These are phyloP conservation scores for Notodonta ziczac DNA, from an alignment of 2,888 invertebrate species.

Conservation along the genomic window DNA sequence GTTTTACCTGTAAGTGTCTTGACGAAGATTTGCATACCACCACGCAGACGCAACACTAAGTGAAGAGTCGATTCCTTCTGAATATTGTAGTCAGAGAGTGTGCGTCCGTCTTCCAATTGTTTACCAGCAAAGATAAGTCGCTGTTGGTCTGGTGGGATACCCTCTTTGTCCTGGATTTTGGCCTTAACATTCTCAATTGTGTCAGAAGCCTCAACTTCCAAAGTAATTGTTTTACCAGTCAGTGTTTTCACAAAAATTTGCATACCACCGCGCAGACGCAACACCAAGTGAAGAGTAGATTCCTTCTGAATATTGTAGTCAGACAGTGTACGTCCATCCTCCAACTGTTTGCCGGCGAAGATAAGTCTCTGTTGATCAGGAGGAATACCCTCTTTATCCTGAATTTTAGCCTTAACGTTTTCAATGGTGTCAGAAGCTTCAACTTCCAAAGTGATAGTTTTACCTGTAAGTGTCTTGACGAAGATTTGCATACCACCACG, in stretches of 20 bases:
- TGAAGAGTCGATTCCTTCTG: conserved; percentile 5
- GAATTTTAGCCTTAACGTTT: conserved; percentile 16
- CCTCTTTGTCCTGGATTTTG: conserved; percentile 2
- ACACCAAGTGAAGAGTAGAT: conserved; percentile 8
- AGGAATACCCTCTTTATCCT: conserved; percentile 16
- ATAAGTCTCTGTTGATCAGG: conserved; percentile 16
- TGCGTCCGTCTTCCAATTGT: neutral
- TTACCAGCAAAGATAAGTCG: conserved; percentile 1
- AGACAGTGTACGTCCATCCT: conserved; percentile 12
- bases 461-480: conserved; percentile 17
- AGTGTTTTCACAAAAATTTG: conserved; percentile 9
- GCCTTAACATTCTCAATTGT: conserved; percentile 5
- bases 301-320: conserved; percentile 12
- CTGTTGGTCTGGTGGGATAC: conserved; percentile 1
- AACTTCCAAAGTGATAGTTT: conserved; percentile 16
- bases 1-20: neutral
- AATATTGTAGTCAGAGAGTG: conserved; percentile 5
- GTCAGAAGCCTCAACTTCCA: conserved; percentile 3
- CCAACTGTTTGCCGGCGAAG: conserved; percentile 17
- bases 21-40: conserved; percentile 6
- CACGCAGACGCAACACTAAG: conserved; percentile 1
- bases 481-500: conserved; percentile 23
- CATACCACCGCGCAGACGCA: conserved; percentile 11
- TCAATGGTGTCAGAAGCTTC: conserved; percentile 18
- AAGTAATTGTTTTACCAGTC: conserved; percentile 6